Percentiles rank a stretch among this genome's conserved stretches.
Conservation (phyloP, 2,797 vertebrate species). For the Masticophis lateralis region DNA sequence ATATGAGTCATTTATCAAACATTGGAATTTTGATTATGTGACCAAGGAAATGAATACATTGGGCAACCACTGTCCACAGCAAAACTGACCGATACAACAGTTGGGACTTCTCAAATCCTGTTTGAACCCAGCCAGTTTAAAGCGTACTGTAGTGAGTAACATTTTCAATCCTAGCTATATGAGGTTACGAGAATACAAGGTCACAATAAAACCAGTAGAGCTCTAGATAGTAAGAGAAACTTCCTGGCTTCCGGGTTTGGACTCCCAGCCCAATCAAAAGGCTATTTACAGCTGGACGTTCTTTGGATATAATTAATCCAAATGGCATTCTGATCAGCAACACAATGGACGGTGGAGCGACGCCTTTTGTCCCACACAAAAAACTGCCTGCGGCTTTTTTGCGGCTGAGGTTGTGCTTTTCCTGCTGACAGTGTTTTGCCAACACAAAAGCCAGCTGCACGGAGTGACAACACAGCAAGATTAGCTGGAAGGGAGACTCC, state of each 20-base stretch:
- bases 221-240: slow-evolving; percentile 42
- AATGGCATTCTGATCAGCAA: slow-evolving; percentile 47
- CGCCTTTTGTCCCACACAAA: slow-evolving; percentile 72
- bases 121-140: too few relatives aligned
- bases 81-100: not conserved
- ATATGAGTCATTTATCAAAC: not conserved
- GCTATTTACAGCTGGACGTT: slow-evolving; percentile 54
- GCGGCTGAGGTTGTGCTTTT: slow-evolving; percentile 68
- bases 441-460: slow-evolving; percentile 66
- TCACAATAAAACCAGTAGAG: slow-evolving; percentile 24
- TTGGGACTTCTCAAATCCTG: not conserved
- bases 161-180: not conserved
- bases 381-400: slow-evolving; percentile 60
- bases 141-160: too few relatives aligned
- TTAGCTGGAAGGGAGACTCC: slow-evolving; percentile 26
- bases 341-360: slow-evolving; percentile 69
- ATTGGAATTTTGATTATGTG: not conserved
- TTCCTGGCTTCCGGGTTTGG: slow-evolving; percentile 28
- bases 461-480: not conserved
- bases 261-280: slow-evolving; percentile 51
- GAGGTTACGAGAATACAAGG: too few relatives aligned
- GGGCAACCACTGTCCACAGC: not conserved
- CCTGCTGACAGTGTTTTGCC: slow-evolving; percentile 64
- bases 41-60: not conserved
- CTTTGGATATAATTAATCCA: slow-evolving; percentile 70